Conservation (phyloP, 2,888 invertebrate genomes). For the Villa cingulata region DNA sequence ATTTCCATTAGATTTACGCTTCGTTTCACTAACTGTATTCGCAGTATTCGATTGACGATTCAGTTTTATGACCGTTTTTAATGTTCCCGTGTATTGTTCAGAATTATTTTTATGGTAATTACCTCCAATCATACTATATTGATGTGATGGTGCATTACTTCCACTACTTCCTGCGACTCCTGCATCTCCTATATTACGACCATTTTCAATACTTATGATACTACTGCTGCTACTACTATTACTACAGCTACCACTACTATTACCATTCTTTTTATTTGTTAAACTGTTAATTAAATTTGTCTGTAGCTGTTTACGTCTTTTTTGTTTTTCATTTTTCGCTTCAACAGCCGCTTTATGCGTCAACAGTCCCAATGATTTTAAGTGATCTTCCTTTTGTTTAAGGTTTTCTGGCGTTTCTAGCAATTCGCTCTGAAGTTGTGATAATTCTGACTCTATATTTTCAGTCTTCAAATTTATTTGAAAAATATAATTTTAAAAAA, state of each 20-base stretch:
- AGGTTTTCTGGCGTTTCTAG: conserved; percentile 45
- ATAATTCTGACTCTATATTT: neutral
- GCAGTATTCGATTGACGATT: conserved; percentile 37
- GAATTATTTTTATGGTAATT: conserved; percentile 18
- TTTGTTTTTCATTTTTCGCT: conserved; percentile 44
- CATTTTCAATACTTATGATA: neutral
- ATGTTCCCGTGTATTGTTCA: conserved; percentile 57
- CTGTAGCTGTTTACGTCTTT: conserved; percentile 35
- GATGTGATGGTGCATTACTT: neutral
- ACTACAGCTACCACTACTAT: conserved; percentile 19
- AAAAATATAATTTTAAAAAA: neutral
- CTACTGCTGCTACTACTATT: conserved; percentile 10
- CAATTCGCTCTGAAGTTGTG: neutral
- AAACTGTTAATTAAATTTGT: neutral
- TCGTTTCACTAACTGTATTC: conserved; percentile 3
- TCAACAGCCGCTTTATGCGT: conserved; percentile 62
- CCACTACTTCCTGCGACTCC: neutral
- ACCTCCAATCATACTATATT: conserved; percentile 7
- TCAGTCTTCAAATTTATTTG: neutral
- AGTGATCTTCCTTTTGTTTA: conserved; percentile 56
- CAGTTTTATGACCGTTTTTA: conserved; percentile 73
- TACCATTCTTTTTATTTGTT: conserved; percentile 6
- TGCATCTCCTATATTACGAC: conserved; percentile 1
- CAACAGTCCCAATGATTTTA: conserved; percentile 59
- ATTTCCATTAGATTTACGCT: conserved; percentile 6